A percentile compares a stretch with the other conserved stretches of the same genome.
Conservation (phyloP, 2,888 invertebrate species). For the Adineta ricciae region DNA sequence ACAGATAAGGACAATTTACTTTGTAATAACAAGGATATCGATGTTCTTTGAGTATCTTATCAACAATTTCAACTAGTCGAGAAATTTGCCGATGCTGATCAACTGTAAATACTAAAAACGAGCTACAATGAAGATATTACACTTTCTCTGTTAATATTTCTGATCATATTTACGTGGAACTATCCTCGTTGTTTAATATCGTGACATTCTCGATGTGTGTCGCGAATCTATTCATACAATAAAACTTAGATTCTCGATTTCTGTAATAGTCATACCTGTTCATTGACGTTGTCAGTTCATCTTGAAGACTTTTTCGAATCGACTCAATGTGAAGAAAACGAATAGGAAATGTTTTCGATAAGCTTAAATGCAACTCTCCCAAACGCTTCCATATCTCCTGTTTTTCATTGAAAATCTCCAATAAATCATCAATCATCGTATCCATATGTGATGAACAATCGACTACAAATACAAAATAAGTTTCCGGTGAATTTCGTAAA, state of each 20-base stretch:
- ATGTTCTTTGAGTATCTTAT: neutral
- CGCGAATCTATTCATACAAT: neutral
- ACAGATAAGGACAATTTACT: neutral
- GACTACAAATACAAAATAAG: neutral
- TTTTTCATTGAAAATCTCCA: neutral
- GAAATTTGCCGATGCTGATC: neutral
- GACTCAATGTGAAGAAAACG: conserved; percentile 15
- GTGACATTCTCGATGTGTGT: neutral
- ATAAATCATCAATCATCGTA: neutral
- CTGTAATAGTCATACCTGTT: too few species aligned
- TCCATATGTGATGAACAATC: neutral
- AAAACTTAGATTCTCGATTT: too few species aligned
- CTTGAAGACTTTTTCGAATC: neutral
- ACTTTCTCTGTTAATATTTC: too few species aligned
- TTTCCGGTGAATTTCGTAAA: too few species aligned
- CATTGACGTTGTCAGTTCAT: neutral
- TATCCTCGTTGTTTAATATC: conserved; percentile 1
- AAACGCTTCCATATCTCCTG: neutral
- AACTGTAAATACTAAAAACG: conserved; percentile 20
- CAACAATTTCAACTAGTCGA: neutral
- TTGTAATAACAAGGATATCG: neutral
- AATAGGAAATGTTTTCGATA: conserved; percentile 10
- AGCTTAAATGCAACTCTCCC: neutral
- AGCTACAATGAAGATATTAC: neutral
- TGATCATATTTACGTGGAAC: neutral